A percentile compares a stretch with the other conserved stretches of the same genome.
Conservation (phyloP, 2,888 invertebrate genomes). For the Poecilobothrus nobilitatus region DNA sequence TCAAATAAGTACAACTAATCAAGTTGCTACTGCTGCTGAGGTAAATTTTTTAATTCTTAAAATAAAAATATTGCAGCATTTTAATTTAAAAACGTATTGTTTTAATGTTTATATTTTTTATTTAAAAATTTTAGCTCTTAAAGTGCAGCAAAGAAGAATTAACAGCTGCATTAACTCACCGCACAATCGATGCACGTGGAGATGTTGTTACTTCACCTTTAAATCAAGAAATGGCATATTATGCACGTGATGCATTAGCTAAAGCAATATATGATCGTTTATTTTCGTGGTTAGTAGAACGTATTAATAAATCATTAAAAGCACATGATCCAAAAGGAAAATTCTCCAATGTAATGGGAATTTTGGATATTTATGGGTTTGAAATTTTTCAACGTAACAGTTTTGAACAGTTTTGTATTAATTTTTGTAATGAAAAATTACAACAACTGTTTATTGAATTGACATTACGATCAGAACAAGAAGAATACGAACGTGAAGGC, state of each 20-base stretch:
- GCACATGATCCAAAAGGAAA: conserved; percentile 47
- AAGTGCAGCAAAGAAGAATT: conserved; percentile 60
- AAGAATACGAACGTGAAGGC: conserved; percentile 83
- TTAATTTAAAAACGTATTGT: conserved; percentile 49
- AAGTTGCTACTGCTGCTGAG: conserved; percentile 56
- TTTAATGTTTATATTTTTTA: too few species aligned
- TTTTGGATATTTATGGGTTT: conserved; percentile 90
- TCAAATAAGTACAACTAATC: conserved; percentile 57
- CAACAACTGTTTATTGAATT: conserved; percentile 89
- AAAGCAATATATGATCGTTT: conserved; percentile 86
- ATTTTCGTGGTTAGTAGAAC: conserved; percentile 80
- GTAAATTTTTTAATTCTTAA: conserved; percentile 45
- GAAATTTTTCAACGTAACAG: conserved; percentile 87
- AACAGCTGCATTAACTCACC: conserved; percentile 65
- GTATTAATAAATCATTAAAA: conserved; percentile 68
- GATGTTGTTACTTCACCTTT: conserved; percentile 77
- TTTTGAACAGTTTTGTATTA: conserved; percentile 80
- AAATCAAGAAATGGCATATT: conserved; percentile 70
- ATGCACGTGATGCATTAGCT: conserved; percentile 81
- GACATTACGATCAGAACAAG: conserved; percentile 84
- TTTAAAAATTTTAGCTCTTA: conserved; percentile 52
- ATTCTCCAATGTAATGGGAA: conserved; percentile 68
- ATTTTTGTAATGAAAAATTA: conserved; percentile 91
- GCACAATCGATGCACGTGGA: conserved; percentile 77
- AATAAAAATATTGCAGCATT: conserved; percentile 18